Evolutionary conservation across 1,140 invertebrate species (phyloP).

Genomic region (Thaumetopoea pityocampa): DNA sequence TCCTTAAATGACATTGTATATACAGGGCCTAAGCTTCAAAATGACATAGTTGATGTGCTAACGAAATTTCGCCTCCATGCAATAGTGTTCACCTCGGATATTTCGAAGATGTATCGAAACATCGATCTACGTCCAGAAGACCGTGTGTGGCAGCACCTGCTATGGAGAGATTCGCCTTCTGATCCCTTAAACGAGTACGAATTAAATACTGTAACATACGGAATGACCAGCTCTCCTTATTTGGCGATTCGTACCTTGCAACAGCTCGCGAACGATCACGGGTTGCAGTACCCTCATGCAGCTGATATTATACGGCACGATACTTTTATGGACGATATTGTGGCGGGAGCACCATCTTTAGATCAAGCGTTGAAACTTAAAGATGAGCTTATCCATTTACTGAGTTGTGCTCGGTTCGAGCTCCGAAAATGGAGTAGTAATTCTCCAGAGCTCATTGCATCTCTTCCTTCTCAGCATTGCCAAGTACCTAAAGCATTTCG

Average conservation of each 20-base stretch:
- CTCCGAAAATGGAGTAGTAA: conserved; percentile 2
- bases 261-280: background rate
- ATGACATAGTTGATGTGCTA: conserved; percentile 16
- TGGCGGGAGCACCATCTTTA: no score
- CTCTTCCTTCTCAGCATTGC: background rate
- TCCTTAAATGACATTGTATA: conserved; percentile 22
- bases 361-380: no score
- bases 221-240: background rate
- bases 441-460: background rate
- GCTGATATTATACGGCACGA: no score
- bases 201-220: background rate
- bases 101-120: conserved; percentile 53
- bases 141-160: background rate
- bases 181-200: background rate
- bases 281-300: no score
- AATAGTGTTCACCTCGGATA: conserved; percentile 31
- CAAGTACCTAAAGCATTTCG: no score
- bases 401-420: no score
- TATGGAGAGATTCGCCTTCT: background rate
- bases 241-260: background rate
- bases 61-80: conserved; percentile 13
- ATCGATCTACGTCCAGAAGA: conserved; percentile 30
- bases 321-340: no score
- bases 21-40: conserved; percentile 10
- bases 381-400: no score